Percentiles rank a stretch among this genome's conserved stretches.
Evolutionary conservation across 2,797 vertebrate species (phyloP).

Genomic region (Discoglossus pictus): DNA sequence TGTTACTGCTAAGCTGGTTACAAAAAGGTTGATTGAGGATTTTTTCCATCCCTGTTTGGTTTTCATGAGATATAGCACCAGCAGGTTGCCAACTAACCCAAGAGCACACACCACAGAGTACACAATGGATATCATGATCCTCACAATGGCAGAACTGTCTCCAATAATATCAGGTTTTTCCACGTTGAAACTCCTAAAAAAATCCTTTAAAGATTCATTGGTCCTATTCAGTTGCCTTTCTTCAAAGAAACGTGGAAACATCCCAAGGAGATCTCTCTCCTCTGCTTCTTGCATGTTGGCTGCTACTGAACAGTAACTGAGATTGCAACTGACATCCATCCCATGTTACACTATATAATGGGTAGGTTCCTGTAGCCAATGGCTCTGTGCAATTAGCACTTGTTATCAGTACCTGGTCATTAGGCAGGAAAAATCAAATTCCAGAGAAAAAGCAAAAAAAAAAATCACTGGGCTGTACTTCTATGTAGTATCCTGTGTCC

Average conservation of each 20-base stretch:
- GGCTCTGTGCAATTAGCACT: too few relatives aligned
- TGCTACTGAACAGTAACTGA: constrained; percentile 47
- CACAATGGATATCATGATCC: constrained; percentile 83
- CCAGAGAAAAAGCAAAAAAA: too few relatives aligned
- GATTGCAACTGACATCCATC: constrained; percentile 58
- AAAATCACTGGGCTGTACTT: too few relatives aligned
- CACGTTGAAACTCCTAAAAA: constrained; percentile 59
- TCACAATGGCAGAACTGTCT: constrained; percentile 73
- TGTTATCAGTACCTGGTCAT: too few relatives aligned
- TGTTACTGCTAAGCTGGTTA: constrained; percentile 88
- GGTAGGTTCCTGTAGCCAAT: too few relatives aligned
- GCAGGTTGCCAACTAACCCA: constrained; percentile 87
- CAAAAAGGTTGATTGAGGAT: constrained; percentile 91
- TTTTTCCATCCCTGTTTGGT: constrained; percentile 88
- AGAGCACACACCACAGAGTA: constrained; percentile 91
- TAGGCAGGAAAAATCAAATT: too few relatives aligned
- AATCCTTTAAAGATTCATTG: constrained; percentile 64
- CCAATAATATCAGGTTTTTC: constrained; percentile 65
- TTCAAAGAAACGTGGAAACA: constrained; percentile 58
- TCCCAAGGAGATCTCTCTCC: constrained; percentile 50
- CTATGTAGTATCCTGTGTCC: background rate
- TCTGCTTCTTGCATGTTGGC: constrained; percentile 64
- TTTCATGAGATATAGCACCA: constrained; percentile 92
- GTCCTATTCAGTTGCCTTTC: constrained; percentile 62
- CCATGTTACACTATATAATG: constrained; percentile 51